Evolutionary conservation across 2,888 invertebrate genomes (phyloP).

Genomic region (Melipona bicolor): DNA sequence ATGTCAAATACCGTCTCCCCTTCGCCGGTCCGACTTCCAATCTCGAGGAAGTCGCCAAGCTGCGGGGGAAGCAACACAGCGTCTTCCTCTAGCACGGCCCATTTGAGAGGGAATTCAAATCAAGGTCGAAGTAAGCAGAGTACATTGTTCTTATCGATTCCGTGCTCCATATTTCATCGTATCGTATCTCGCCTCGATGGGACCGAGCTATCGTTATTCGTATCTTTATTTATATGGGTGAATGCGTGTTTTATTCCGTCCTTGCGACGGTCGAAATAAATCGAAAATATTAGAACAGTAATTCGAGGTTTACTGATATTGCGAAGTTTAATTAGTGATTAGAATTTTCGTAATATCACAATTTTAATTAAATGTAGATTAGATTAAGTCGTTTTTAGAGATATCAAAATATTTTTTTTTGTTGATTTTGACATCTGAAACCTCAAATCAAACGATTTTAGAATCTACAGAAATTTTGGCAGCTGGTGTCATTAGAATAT

Average conservation of each 20-base stretch:
- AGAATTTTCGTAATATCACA: background rate
- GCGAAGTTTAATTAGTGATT: background rate
- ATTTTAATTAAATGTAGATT: background rate
- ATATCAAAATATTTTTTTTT: no score
- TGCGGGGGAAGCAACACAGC: slow-evolving; percentile 29
- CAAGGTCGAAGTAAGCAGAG: slow-evolving; percentile 29
- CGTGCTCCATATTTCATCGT: slow-evolving; percentile 31
- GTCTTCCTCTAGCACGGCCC: slow-evolving; percentile 38
- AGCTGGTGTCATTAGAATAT: background rate
- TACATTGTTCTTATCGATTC: slow-evolving; percentile 41
- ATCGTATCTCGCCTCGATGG: background rate
- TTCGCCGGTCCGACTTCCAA: slow-evolving; percentile 32
- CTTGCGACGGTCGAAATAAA: background rate
- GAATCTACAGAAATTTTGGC: no score
- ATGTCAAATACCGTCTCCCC: slow-evolving; percentile 41
- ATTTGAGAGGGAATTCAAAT: slow-evolving; percentile 42
- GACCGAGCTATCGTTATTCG: background rate
- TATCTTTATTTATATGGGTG: background rate
- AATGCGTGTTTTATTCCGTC: background rate
- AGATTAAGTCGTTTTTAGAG: no score
- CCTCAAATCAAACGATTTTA: no score
- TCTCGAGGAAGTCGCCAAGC: slow-evolving; percentile 30
- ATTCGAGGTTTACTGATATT: background rate
- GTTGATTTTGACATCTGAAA: no score
- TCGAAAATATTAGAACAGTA: background rate